Conservation (phyloP, 2,888 invertebrate species). For the Amphiduros pacificus region DNA sequence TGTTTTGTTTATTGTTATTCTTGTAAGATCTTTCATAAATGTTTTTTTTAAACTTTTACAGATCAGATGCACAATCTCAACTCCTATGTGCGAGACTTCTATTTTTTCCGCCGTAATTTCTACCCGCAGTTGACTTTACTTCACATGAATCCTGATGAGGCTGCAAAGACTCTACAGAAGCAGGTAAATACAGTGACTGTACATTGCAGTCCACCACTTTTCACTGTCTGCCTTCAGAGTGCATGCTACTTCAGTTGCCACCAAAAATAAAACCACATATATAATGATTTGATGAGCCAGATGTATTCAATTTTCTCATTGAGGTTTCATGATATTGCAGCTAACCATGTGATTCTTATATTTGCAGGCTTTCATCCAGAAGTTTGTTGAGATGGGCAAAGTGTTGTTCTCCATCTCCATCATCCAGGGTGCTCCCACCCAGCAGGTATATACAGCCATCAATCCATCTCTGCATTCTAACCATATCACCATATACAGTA, state of each 20-base stretch:
- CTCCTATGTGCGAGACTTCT: slow-evolving; percentile 92
- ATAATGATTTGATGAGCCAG: too few species aligned
- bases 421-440: slow-evolving; percentile 45
- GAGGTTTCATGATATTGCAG: too few species aligned
- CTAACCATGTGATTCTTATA: not conserved
- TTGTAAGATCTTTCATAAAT: too few species aligned
- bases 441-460: slow-evolving; percentile 44
- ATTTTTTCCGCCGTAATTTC: slow-evolving; percentile 94
- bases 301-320: too few species aligned
- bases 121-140: slow-evolving; percentile 95
- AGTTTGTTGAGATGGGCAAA: slow-evolving; percentile 97
- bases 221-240: too few species aligned
- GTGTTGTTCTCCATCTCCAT: slow-evolving; percentile 61
- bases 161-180: slow-evolving; percentile 75
- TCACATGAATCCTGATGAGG: slow-evolving; percentile 89
- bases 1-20: too few species aligned
- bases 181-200: slow-evolving; percentile 42
- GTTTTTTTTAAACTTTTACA: slow-evolving; percentile 55
- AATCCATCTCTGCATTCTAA: too few species aligned
- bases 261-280: too few species aligned
- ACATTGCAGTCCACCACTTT: too few species aligned
- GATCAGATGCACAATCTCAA: slow-evolving; percentile 95
- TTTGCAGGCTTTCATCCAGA: slow-evolving; percentile 76
- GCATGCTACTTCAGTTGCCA: too few species aligned
- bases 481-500: too few species aligned